Percentiles rank a stretch among this genome's conserved stretches.
Evolutionary conservation across 1,140 invertebrate genomes (phyloP).

Genomic region (Hyles vespertilio): DNA sequence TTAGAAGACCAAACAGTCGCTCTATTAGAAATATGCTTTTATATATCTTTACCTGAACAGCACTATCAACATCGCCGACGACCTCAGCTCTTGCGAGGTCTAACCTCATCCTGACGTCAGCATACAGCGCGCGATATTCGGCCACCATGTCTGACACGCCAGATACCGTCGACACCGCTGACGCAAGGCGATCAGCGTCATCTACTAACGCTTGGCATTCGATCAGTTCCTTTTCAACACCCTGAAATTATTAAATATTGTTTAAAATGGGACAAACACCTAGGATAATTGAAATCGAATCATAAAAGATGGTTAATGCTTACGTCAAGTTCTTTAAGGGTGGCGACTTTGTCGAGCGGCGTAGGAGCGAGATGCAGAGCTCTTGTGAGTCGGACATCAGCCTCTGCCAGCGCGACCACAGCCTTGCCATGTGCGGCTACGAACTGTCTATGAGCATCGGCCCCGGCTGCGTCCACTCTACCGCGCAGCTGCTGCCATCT

Average conservation of each 20-base stretch:
- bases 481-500: conserved; percentile 51
- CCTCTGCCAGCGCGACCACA: conserved; percentile 80
- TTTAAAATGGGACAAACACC: too few relatives aligned
- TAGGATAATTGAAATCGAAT: too few relatives aligned
- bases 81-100: conserved; percentile 52
- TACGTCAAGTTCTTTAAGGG: conserved; percentile 61
- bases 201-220: conserved; percentile 53
- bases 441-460: conserved; percentile 79
- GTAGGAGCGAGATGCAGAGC: conserved; percentile 78
- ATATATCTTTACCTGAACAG: conserved; percentile 52
- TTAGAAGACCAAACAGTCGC: too few relatives aligned
- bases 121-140: conserved; percentile 57
- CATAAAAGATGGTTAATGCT: conserved; percentile 24
- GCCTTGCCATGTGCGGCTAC: conserved; percentile 82
- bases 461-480: conserved; percentile 48
- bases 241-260: conserved; percentile 27
- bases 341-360: conserved; percentile 57
- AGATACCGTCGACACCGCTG: conserved; percentile 25
- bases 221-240: conserved; percentile 48
- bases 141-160: conserved; percentile 55
- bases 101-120: conserved; percentile 48
- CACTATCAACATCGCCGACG: conserved; percentile 50
- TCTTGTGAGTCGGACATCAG: conserved; percentile 82
- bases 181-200: conserved; percentile 49
- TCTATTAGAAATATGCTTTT: not conserved